phyloP scores from a whole-genome alignment of 1,140 invertebrate genomes.

The fruit fly (Drosophila melanogaster) region Release_6_plus_ISO1_MT NT_033777.3:23257001-23257500 shows the following conservation, averaged over 20 bases:
- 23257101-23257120: constrained; percentile 73
- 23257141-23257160: constrained; percentile 88
- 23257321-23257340: constrained; percentile 76
- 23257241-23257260: constrained; percentile 76
- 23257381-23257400: constrained; percentile 54
- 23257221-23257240: constrained; percentile 89
- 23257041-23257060: constrained; percentile 35
- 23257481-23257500: constrained; percentile 88
- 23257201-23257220: constrained; percentile 87
- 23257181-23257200: constrained; percentile 88
- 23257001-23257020: constrained; percentile 16
- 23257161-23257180: constrained; percentile 89
- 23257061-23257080: constrained; percentile 54
- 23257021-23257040: background rate
- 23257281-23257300: constrained; percentile 72
- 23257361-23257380: constrained; percentile 83
- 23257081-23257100: constrained; percentile 77
- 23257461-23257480: constrained; percentile 86
- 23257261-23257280: constrained; percentile 65
- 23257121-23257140: constrained; percentile 86
- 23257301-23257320: constrained; percentile 75
- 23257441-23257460: constrained; percentile 85
- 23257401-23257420: constrained; percentile 85
- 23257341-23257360: constrained; percentile 66
- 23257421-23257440: constrained; percentile 78